Base-by-base conservation (phyloP, 2,888 invertebrate species). In the Hanleya hanleyi region DNA sequence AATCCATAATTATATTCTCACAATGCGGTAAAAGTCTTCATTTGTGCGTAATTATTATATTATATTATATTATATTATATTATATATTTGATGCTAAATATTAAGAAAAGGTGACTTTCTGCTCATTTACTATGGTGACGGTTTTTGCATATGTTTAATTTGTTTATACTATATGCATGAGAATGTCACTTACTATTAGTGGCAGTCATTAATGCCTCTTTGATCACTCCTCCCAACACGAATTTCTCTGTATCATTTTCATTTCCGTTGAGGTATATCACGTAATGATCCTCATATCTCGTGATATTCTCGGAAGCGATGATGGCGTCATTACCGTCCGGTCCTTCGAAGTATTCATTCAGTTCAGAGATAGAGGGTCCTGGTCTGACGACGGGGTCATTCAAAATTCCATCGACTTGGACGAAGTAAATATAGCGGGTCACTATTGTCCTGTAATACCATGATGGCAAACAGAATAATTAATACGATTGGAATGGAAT, bases 381-480 rank as follows among this genome's bases (percentile, higher is more conserved):
- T 3, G 69, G 15, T n/a, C 41, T 26, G 32, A 33, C 33, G 15
- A 12, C 37, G 5, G 67, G 73, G 66, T 73, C 67, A 26, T 71
- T 15, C 22, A 38, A 36, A 1, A 6, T 29, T 15, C 67, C 69
- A 67, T 73, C 62, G n/a, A 73, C 67, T 0, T 57, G 51, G 22
- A 76, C 76, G 18, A 76, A 69, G 67, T 73, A 76, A 18, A 70
- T 62, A 26, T 73, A 22, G 4, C 51, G 49, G 29, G 75, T 69
- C 32, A 75, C 7, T 18, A 49, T 33, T 3, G 18, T 15, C 6
- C 75, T 75, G 69, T 18, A 71, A 47, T n/a, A n/a, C n/a, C n/a
- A n/a, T n/a, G n/a, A n/a, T n/a, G n/a, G n/a, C n/a, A n/a, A n/a
- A n/a, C n/a, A n/a, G n/a, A n/a, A n/a, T n/a, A n/a, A n/a, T n/a